phyloP scores from a whole-genome alignment of 2,888 invertebrate species.

The Heliothis peltigera region DNA sequence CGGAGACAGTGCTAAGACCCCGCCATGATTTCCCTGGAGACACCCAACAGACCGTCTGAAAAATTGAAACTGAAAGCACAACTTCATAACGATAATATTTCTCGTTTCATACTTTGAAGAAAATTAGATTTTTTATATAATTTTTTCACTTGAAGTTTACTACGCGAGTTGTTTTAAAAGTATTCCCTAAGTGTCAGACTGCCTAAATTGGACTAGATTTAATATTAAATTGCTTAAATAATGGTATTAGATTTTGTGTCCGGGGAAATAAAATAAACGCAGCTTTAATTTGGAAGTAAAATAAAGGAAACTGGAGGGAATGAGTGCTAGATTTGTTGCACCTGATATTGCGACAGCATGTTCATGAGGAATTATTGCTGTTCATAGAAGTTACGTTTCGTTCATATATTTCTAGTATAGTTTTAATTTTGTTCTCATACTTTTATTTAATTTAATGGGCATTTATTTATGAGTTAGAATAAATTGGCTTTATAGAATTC shows the following conservation, averaged over 20 bases:
- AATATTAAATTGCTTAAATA: slow-evolving; percentile 31
- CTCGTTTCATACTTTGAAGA: slow-evolving; percentile 52
- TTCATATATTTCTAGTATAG: background rate
- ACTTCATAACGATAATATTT: slow-evolving; percentile 64
- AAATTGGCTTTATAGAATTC: too few relatives aligned
- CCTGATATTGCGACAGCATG: background rate
- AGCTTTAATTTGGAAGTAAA: slow-evolving; percentile 15
- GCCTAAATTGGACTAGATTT: slow-evolving; percentile 35
- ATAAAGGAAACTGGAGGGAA: background rate
- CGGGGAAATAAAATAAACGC: slow-evolving; percentile 29
- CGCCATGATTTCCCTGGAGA: slow-evolving; percentile 69
- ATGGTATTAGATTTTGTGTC: slow-evolving; percentile 26
- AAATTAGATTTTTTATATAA: slow-evolving; percentile 51
- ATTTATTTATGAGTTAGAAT: too few relatives aligned
- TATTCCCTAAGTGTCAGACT: slow-evolving; percentile 47
- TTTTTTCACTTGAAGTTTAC: slow-evolving; percentile 48
- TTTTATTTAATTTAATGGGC: too few relatives aligned
- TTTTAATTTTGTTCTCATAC: too few relatives aligned
- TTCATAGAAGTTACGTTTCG: background rate
- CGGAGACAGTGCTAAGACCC: slow-evolving; percentile 59
- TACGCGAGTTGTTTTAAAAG: slow-evolving; percentile 42
- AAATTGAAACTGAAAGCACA: slow-evolving; percentile 67
- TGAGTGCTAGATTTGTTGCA: slow-evolving; percentile 2
- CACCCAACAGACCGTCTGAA: slow-evolving; percentile 65
- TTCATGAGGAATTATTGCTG: background rate